These are phyloP conservation scores for Mormyrus proboscirostris DNA, from an alignment of 2,797 vertebrate genomes.

Conservation along the genomic window DNA sequence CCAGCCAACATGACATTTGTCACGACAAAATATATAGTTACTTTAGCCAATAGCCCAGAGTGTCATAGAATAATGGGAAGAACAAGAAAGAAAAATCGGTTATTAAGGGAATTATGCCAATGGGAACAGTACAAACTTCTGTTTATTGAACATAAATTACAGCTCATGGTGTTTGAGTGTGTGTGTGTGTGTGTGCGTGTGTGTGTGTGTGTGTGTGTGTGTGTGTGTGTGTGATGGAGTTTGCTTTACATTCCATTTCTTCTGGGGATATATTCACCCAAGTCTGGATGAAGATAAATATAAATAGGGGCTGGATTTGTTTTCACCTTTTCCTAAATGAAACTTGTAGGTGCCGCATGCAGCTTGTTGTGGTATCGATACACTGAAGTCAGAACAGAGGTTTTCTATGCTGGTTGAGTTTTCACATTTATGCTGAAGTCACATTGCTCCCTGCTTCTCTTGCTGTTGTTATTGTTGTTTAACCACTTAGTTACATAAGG, in stretches of 20 bases:
- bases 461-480: neutral
- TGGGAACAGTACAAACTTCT: neutral
- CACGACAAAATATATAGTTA: neutral
- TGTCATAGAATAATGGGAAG: neutral
- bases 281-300: neutral
- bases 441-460: neutral
- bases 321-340: neutral
- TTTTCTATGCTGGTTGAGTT: no score
- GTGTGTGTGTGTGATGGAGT: neutral
- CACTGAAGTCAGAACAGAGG: neutral
- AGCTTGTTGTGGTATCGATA: neutral
- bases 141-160: neutral
- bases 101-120: neutral
- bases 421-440: neutral
- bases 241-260: neutral
- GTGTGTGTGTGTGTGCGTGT: neutral
- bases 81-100: neutral
- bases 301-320: neutral
- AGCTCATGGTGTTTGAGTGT: neutral
- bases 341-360: neutral
- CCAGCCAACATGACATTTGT: neutral
- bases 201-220: no score
- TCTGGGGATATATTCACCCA: neutral
- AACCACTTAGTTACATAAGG: neutral
- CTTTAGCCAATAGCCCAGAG: neutral